Evolutionary conservation across 2,113 vertebrate species (phyloP).

Genomic region (Platichthys flesus): DNA sequence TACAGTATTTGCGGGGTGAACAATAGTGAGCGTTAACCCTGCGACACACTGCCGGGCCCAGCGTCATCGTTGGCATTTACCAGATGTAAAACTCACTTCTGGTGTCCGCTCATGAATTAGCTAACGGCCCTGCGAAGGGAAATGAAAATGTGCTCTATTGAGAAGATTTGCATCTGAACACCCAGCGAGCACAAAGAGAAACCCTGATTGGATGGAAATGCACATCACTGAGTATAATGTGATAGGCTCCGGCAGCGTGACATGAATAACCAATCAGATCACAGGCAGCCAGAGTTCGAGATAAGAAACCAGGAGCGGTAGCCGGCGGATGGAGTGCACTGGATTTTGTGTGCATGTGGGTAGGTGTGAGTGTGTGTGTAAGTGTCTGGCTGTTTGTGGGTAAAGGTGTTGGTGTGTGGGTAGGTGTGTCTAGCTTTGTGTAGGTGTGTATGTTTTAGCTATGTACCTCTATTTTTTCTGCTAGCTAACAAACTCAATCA

Average conservation of each 20-base stretch:
- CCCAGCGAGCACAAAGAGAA: conserved; percentile 73
- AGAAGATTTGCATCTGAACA: conserved; percentile 81
- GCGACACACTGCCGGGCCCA: not conserved
- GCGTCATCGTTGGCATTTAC: conserved; percentile 57
- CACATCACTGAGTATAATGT: conserved; percentile 76
- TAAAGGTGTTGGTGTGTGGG: not conserved
- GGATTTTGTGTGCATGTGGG: not conserved
- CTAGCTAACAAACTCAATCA: conserved; percentile 42
- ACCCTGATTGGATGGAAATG: conserved; percentile 80
- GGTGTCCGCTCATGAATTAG: conserved; percentile 59
- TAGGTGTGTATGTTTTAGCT: conserved; percentile 23
- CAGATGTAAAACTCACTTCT: conserved; percentile 58
- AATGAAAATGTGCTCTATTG: conserved; percentile 79
- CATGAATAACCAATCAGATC: conserved; percentile 80
- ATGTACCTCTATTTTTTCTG: conserved; percentile 39
- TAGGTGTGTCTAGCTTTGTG: not conserved
- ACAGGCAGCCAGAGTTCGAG: conserved; percentile 55
- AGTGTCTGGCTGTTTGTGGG: too few relatives aligned
- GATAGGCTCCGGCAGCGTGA: conserved; percentile 70
- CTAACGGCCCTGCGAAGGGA: conserved; percentile 65
- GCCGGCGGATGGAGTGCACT: conserved; percentile 48
- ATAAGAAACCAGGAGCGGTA: conserved; percentile 64
- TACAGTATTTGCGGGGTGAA: conserved; percentile 3
- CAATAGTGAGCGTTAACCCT: conserved; percentile 25
- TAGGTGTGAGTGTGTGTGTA: not conserved